Evolutionary conservation across 2,113 vertebrate species (phyloP).

Genomic region (Aptenodytes patagonicus): DNA sequence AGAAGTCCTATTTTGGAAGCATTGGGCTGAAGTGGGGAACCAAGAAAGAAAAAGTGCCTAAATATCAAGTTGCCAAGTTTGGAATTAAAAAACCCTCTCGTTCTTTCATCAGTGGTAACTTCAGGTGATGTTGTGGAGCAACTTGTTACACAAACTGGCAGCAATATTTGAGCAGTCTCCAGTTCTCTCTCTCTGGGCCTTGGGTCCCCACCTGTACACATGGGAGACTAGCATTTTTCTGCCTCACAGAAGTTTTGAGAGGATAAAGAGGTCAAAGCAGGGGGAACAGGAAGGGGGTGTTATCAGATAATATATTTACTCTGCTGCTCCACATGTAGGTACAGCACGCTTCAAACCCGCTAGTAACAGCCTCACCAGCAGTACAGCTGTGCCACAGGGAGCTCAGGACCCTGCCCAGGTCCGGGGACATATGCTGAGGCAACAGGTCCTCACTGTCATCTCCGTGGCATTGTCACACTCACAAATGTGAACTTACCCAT

Average conservation of each 20-base stretch:
- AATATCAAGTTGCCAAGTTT: not conserved
- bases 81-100: fast-evolving
- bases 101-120: not conserved
- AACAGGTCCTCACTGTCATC: not conserved
- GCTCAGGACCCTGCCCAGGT: not conserved
- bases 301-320: not conserved
- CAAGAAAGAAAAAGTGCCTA: not conserved
- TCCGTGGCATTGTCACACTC: not conserved
- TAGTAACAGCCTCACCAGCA: not conserved
- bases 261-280: not conserved
- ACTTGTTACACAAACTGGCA: not conserved
- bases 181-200: not conserved
- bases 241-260: not conserved
- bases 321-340: not conserved
- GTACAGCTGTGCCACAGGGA: not conserved
- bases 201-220: not conserved
- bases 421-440: not conserved
- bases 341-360: not conserved
- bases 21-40: not conserved
- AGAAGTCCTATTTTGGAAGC: not conserved
- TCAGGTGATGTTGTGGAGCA: not conserved
- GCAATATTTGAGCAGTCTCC: not conserved
- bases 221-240: not conserved
- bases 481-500: not conserved
- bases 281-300: not conserved